Conservation (phyloP, 2,113 vertebrate genomes). For the Myrmophylax atrothorax region DNA sequence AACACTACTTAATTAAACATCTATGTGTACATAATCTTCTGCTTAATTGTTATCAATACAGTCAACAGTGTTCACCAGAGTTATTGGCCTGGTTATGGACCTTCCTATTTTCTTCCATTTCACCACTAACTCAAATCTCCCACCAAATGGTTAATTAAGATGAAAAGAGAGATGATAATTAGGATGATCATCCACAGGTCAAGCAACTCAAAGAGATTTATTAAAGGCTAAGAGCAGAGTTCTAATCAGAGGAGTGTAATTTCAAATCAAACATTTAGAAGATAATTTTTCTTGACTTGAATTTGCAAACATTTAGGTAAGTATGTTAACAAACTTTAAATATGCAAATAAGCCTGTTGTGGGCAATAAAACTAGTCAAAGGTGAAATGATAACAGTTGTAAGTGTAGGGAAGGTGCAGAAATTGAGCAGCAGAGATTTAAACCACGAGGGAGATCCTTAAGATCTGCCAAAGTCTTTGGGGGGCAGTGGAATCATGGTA, state of each 20-base stretch:
- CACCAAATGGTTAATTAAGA: background rate
- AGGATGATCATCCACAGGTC: background rate
- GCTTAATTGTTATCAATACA: background rate
- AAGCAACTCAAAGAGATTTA: background rate
- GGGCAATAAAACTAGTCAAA: background rate
- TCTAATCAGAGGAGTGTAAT: background rate
- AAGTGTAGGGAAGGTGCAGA: background rate
- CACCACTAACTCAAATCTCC: background rate
- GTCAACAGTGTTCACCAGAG: background rate
- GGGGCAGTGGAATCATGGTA: background rate
- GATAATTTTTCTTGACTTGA: background rate
- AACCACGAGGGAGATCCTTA: fast-evolving
- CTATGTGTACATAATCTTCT: background rate
- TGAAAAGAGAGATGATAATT: background rate
- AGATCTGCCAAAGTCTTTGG: background rate
- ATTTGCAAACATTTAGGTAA: constrained; percentile 39
- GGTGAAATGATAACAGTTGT: background rate
- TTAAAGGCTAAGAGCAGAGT: background rate
- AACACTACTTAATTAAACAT: background rate
- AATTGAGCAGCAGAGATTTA: background rate
- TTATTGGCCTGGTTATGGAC: background rate
- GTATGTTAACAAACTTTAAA: background rate
- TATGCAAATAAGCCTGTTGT: background rate
- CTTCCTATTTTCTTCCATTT: background rate
- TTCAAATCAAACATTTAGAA: constrained; percentile 3